Base-by-base conservation (phyloP, 1,140 invertebrate species). In the Delia radicum region DNA sequence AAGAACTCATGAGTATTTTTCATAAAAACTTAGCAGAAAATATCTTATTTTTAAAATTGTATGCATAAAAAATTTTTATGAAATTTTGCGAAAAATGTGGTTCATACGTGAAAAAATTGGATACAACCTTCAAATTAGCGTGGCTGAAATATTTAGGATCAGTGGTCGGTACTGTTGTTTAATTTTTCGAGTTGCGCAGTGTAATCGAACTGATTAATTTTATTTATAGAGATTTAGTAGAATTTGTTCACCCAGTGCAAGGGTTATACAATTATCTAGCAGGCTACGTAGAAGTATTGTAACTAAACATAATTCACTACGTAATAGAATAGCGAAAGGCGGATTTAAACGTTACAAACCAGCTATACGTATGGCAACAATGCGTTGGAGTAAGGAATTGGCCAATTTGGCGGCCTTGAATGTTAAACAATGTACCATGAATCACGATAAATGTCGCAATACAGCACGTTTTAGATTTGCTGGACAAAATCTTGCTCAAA, bases 241-340 rank as follows among this genome's bases (percentile, higher is more conserved):
- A 6, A 7, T 29, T 61, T 85, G 83, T 31, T 76, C 82, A n/a
- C 77, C 79, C 1, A 83, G 85, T 71, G 74, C 83, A 13, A 79
- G 77, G 24, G 79, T 82, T 65, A 77, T 85, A 2, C 29, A 7
- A 10, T 12, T 69, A 18, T 13, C n/a, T 1, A n/a, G 18, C 0
- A n/a, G n/a, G 12, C 21, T 73, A 10, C 72, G 42, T 12, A 21
- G 8, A 3, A 46, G 1, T 21, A 42, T 75, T 29, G 10, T 75
- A 13, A 0, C 63, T 29, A 37, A 76, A 21, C 75, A 76, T 13
- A 77, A 77, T 37, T 15, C 21, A 24, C 15, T 69, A 2, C 26
- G 76, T 37, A 77, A 74, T 74, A 27, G 21, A 29, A 37, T 74
- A 2, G 76, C 76, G 0, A 18, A 27, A 12, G 63, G 28, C 15